Evolutionary conservation across 1,140 invertebrate genomes (phyloP).

Genomic region (Ooceraea biroi): DNA sequence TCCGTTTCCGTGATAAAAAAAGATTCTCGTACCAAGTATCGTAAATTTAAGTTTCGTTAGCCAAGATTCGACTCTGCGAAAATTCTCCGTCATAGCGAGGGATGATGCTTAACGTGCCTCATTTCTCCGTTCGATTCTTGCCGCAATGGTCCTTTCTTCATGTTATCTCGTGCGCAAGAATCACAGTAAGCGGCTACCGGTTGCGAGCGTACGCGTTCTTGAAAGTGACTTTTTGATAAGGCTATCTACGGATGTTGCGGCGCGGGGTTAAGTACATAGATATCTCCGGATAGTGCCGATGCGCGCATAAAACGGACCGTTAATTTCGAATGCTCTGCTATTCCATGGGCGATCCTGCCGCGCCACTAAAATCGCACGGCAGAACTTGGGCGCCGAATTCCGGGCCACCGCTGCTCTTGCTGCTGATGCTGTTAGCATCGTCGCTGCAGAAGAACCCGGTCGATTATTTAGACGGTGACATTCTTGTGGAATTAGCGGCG

Average conservation of each 20-base stretch:
- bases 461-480: slow-evolving; percentile 54
- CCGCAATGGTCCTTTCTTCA: no score
- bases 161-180: no score
- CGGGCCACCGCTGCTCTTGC: neutral
- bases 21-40: slow-evolving; percentile 19
- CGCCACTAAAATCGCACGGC: slow-evolving; percentile 40
- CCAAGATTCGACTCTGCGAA: slow-evolving; percentile 18
- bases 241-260: slow-evolving; percentile 12
- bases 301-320: slow-evolving; percentile 51
- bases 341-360: slow-evolving; percentile 3
- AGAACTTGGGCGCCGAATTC: slow-evolving; percentile 14
- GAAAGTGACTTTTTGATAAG: slow-evolving; percentile 51
- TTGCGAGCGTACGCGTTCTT: neutral
- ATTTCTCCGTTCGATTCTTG: no score
- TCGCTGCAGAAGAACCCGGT: neutral
- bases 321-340: slow-evolving; percentile 55
- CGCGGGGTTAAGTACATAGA: slow-evolving; percentile 28
- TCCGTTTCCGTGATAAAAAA: slow-evolving; percentile 31
- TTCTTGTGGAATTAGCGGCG: slow-evolving; percentile 40
- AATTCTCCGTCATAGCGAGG: no score
- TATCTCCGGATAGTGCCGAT: slow-evolving; percentile 25
- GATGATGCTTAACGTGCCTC: no score
- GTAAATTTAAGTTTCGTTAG: slow-evolving; percentile 1
- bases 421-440: neutral
- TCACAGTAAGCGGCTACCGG: slow-evolving; percentile 1